Percentiles rank a stretch among this genome's conserved stretches.
Evolutionary conservation across 2,113 vertebrate genomes (phyloP).

Genomic region (Lagenorhynchus albirostris): DNA sequence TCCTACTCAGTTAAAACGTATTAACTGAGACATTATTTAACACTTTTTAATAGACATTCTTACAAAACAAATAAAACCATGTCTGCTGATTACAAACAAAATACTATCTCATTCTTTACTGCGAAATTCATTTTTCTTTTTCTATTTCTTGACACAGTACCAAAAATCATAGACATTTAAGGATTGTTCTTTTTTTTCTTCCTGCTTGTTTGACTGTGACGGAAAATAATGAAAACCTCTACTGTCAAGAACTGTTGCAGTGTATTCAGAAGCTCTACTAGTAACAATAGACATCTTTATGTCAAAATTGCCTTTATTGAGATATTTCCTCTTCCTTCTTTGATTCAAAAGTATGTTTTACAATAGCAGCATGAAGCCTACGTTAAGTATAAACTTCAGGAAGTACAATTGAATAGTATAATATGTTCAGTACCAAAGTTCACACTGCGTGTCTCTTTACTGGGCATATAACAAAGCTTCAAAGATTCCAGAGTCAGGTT

Average conservation of each 20-base stretch:
- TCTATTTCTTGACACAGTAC: background rate
- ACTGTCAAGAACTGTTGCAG: background rate
- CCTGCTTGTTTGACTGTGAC: background rate
- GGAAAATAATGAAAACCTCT: background rate
- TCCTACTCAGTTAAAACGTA: background rate
- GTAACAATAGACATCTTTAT: slow-evolving; percentile 47
- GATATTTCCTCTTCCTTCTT: slow-evolving; percentile 54
- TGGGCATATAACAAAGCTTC: slow-evolving; percentile 60
- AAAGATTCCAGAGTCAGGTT: slow-evolving; percentile 32
- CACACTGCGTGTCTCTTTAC: slow-evolving; percentile 53
- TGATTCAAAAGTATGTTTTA: slow-evolving; percentile 54
- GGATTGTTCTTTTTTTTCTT: background rate
- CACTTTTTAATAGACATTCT: background rate
- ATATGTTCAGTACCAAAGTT: slow-evolving; percentile 53
- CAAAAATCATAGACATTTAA: slow-evolving; percentile 3
- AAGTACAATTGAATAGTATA: slow-evolving; percentile 44
- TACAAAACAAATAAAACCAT: background rate
- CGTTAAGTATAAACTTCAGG: slow-evolving; percentile 56
- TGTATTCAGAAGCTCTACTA: slow-evolving; percentile 31
- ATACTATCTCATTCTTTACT: background rate
- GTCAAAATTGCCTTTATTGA: slow-evolving; percentile 58
- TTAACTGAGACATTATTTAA: background rate
- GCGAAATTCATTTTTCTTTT: background rate
- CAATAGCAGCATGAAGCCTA: slow-evolving; percentile 28
- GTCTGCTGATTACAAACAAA: background rate